Base-by-base conservation (phyloP, 2,888 invertebrate genomes). In the Gymnosoma rotundatum region DNA sequence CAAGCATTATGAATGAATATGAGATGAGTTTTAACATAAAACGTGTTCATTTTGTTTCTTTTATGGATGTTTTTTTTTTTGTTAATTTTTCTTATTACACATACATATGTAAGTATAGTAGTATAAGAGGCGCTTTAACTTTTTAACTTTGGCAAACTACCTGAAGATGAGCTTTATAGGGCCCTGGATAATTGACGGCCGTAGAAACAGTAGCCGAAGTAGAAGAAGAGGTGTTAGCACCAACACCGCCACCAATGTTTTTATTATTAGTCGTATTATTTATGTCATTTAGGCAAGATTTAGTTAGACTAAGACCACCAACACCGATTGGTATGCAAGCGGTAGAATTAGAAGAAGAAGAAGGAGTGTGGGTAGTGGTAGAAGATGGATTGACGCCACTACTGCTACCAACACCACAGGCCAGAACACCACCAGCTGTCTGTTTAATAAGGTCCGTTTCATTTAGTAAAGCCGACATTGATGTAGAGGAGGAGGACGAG, bases 101-200 rank as follows among this genome's bases (percentile, higher is more conserved):
- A 73, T 56, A 78, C 25, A 25, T 25, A 25, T 25, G 25, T 4
- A 25, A 25, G 25, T 25, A 25, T 25, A n/a, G 45, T 25, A n/a
- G 9, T 64, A 58, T 50, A 63, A 67, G 38, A 75, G 83, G 80
- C 83, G 83, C 80, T 74, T 83, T 72, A 36, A n/a, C n/a, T n/a
- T 66, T 2, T 56, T 60, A 1, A 42, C 32, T 9, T 83, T 60
- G 72, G 69, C 78, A 78, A 84, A 80, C 83, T 84, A 84, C 83
- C 83, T 84, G 83, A 58, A 76, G 66, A 74, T 84, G 80, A 81
- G 83, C 73, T 73, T 84, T 84, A 74, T 81, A 84, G 50, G 67
- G 66, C 80, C 73, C 83, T 12, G 83, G 80, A 84, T 81, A 84
- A 74, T 81, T 73, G 50, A 73, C 78, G 78, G 80, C 69, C 52